Percentiles rank a stretch among this genome's conserved stretches.
These are phyloP conservation scores for Acanthopagrus latus DNA, from an alignment of 2,797 vertebrate species.

Conservation along the genomic window DNA sequence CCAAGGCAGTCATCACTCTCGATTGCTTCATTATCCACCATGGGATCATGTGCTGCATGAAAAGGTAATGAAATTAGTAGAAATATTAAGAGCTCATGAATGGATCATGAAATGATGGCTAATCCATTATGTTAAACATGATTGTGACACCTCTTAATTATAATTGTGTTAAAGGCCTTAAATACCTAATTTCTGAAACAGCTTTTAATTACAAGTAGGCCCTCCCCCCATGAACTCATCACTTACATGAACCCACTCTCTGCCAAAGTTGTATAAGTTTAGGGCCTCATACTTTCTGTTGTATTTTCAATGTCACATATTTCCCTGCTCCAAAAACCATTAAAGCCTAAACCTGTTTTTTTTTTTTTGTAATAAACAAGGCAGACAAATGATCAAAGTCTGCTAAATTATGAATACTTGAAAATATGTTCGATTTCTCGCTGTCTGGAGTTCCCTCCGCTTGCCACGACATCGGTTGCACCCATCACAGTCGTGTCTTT, in stretches of 20 bases:
- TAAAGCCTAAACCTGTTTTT: too few species aligned
- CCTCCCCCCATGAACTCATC: too few species aligned
- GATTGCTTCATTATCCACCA: not conserved
- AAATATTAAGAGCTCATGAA: slow-evolving; percentile 7
- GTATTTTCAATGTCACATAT: not conserved
- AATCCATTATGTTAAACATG: not conserved
- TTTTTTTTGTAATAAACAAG: too few species aligned
- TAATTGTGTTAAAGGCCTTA: not conserved
- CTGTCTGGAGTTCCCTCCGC: too few species aligned
- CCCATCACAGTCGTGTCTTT: too few species aligned
- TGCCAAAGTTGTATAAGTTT: not conserved
- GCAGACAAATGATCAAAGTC: too few species aligned
- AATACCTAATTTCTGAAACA: not conserved
- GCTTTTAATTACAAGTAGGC: not conserved
- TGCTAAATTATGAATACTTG: too few species aligned
- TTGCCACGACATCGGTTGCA: too few species aligned
- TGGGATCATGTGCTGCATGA: not conserved
- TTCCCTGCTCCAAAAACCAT: not conserved
- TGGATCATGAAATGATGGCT: not conserved
- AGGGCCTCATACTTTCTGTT: too few species aligned
- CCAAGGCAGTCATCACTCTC: not conserved
- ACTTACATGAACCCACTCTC: not conserved
- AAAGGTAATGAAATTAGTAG: slow-evolving; percentile 7
- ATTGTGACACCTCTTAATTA: not conserved
- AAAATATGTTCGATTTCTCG: too few species aligned